Evolutionary conservation across 1,140 invertebrate genomes (phyloP), one percentile per base, ranked within the genome.

Genomic region (Drosophila seguyi): DNA sequence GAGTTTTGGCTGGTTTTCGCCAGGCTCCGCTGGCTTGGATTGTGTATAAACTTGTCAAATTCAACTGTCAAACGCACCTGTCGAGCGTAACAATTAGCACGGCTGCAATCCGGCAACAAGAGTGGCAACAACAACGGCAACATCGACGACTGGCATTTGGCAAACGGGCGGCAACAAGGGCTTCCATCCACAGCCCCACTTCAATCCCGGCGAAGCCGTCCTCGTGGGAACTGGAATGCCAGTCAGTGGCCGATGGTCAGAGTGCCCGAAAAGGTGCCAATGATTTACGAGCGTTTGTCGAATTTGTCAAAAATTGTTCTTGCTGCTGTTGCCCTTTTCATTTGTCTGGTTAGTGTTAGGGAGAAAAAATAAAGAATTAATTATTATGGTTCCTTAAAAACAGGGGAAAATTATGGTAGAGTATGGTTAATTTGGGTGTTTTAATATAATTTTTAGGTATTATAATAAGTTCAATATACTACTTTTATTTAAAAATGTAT

Each of bases 21-120:
- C 50, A 47, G 29, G 18, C 29, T 52, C 18, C 31, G 50, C 50
- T 34, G 45, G 57, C 36, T 63, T 36, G 67, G 59, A 56, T 65
- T 71, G 76, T 79, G 74, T 69, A 79, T 72, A 79, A 79, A 79
- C 75, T 79, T 79, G 77, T 79, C 77, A 88, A 88, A 88, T 68
- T 90, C 69, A 84, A 81, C 84, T 88, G 84, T 88, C 84, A 90
- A 90, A 90, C 85, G 85, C 85, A 90, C 77, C 85, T 90, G 85
- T 90, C 85, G 81, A 72, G 74, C 85, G 81, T 78, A 90, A 90
- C 85, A 90, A 90, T 90, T 90, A 90, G 85, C 78, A 88, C 85
- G 52, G 72, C 39, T 79, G 61, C 81, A 72, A 62, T 57, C 75
- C 60, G 66, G 55, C 48, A 52, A 31, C 67, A 67, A 38, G 47